Percentiles rank a stretch among this genome's conserved stretches.
These are phyloP conservation scores for Phymorhynchus buccinoides DNA, from an alignment of 1,140 invertebrate genomes.

Conservation along the genomic window DNA sequence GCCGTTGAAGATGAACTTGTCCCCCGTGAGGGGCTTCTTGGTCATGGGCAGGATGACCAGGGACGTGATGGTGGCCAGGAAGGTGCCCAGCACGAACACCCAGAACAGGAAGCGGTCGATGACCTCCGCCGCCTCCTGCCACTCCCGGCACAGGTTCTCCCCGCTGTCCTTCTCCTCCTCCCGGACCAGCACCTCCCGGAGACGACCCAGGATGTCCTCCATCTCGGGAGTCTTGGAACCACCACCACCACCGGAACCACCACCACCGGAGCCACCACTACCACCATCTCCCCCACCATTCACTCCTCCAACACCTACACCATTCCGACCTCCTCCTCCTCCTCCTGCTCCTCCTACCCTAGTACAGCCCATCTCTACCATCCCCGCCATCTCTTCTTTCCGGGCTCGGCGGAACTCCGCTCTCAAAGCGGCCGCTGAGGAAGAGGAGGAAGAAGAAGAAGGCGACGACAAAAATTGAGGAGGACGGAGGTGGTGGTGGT, in stretches of 20 bases:
- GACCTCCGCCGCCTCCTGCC: constrained; percentile 99
- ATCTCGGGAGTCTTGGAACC: constrained; percentile 34
- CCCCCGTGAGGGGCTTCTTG: constrained; percentile 25
- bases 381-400: background rate
- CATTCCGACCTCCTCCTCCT: too few relatives aligned
- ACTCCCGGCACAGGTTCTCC: constrained; percentile 75
- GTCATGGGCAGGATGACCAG: constrained; percentile 93
- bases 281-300: background rate
- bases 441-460: background rate
- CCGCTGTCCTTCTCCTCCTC: constrained; percentile 53
- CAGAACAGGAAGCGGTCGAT: constrained; percentile 97
- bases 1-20: background rate
- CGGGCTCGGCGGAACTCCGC: background rate
- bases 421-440: background rate
- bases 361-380: background rate
- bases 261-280: too few relatives aligned
- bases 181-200: constrained; percentile 50
- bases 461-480: too few relatives aligned
- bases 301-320: background rate
- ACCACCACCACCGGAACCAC: background rate
- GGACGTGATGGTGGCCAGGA: constrained; percentile 92
- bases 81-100: constrained; percentile 97
- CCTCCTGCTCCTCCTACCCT: too few relatives aligned
- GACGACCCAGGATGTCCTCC: constrained; percentile 50
- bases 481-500: background rate